phyloP scores from a whole-genome alignment of 2,888 invertebrate genomes.

The Lasioglossum calceatum region DNA sequence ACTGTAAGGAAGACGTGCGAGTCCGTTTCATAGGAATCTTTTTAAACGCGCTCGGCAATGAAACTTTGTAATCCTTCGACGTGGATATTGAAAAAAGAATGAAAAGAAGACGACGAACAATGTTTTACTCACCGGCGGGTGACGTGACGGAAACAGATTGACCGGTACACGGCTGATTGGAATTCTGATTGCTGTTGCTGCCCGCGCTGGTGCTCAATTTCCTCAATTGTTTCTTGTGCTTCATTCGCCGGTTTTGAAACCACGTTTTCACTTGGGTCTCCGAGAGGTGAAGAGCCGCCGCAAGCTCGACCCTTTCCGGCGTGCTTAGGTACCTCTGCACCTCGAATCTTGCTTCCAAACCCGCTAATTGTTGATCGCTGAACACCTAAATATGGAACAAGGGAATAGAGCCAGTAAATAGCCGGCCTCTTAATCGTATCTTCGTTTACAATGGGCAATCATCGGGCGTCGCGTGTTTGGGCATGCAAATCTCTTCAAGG shows the following conservation, averaged over 20 bases:
- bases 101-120: conserved; percentile 5
- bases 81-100: not conserved
- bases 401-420: not conserved
- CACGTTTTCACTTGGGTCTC: conserved; percentile 99
- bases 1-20: too few relatives aligned
- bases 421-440: not conserved
- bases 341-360: conserved; percentile 97
- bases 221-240: conserved; percentile 96
- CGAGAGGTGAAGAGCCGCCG: conserved; percentile 95
- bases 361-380: conserved; percentile 92
- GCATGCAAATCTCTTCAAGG: not conserved
- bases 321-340: conserved; percentile 97
- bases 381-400: conserved; percentile 84
- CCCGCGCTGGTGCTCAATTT: conserved; percentile 86
- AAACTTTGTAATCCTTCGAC: not conserved
- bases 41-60: not conserved
- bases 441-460: not conserved
- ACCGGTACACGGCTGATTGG: conserved; percentile 74
- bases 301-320: conserved; percentile 97
- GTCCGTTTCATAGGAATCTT: not conserved
- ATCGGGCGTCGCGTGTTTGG: not conserved
- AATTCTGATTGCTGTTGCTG: conserved; percentile 67
- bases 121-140: conserved; percentile 76
- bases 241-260: conserved; percentile 99
- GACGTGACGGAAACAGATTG: conserved; percentile 78